Evolutionary conservation across 2,113 vertebrate genomes (phyloP), one percentile per base, ranked within the genome.

Genomic region (Podarcis muralis): DNA sequence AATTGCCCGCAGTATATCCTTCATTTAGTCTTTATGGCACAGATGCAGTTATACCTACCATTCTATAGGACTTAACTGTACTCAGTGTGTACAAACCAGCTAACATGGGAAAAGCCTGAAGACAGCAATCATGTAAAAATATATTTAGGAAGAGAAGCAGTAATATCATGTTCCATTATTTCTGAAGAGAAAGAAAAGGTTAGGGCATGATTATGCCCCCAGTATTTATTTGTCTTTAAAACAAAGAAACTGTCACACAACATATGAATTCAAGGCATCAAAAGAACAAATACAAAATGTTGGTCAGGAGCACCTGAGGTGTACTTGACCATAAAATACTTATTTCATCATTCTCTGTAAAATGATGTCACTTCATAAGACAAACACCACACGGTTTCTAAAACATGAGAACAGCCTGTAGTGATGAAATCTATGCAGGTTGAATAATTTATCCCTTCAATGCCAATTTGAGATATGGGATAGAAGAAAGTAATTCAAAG

Each of bases 401-500:
- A 65, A 83, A 89, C 23, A 88, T 0, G 1, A 91, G 86, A 8
- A 5, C 40, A 68, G 74, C 1, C 57, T 30, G 53, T 32, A 22
- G 9, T 53, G 25, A 81, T 30, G 90, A 86, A 87, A 91, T 71
- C 1, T 40, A 86, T 40, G 3, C 35, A 71, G 30, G 20, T 59
- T 65, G 89, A 48, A 71, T 68, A 88, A 88, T 62, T 53, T 78
- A 78, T 68, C 4, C 40, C 65, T 37, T 89, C 23, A 79, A 3
- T 62, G 9, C 4, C 77, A 80, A 72, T 37, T 82, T 89, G 7
- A 2, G 32, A 81, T 76, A 35, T 86, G 71, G 32, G 30, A 37
- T 87, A 88, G 37, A 53, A 90, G 48, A 32, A 66, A 57, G 86
- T 11, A 43, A 85, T 80, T 81, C 68, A 43, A 59, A 82, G 20